Conservation (phyloP, 1,140 invertebrate species). For the Zaprionus africanus region DNA sequence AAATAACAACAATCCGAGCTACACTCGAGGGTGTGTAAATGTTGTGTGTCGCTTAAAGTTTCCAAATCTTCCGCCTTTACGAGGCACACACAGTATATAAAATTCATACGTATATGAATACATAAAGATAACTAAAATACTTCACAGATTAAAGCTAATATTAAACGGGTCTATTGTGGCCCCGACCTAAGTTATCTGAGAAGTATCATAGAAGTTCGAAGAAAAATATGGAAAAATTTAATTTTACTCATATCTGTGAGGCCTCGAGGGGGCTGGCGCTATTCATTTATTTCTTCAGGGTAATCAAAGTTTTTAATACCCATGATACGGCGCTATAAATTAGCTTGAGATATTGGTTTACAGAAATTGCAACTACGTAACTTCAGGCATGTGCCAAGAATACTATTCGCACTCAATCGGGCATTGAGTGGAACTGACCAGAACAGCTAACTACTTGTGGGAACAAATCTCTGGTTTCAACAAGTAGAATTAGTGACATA, state of each 20-base stretch:
- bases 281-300: conserved; percentile 17
- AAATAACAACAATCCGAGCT: conserved; percentile 12
- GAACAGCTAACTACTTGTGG: neutral
- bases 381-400: neutral
- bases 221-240: conserved; percentile 9
- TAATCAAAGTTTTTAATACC: conserved; percentile 28
- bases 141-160: conserved; percentile 24
- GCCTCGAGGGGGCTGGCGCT: conserved; percentile 11
- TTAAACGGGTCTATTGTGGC: conserved; percentile 20
- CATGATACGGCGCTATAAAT: conserved; percentile 30
- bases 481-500: conserved; percentile 1
- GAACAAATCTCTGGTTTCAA: neutral
- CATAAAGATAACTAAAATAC: conserved; percentile 20
- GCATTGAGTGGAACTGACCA: neutral
- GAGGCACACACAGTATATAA: neutral
- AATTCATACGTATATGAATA: conserved; percentile 4
- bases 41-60: conserved; percentile 5
- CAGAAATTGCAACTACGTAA: conserved; percentile 13
- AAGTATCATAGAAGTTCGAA: conserved; percentile 19
- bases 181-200: conserved; percentile 26
- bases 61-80: conserved; percentile 9
- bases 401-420: neutral
- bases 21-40: conserved; percentile 16
- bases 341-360: conserved; percentile 15
- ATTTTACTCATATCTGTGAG: conserved; percentile 21